A percentile compares a stretch with the other conserved stretches of the same genome.
Conservation (phyloP, 2,888 invertebrate genomes). For the Seira musarum region DNA sequence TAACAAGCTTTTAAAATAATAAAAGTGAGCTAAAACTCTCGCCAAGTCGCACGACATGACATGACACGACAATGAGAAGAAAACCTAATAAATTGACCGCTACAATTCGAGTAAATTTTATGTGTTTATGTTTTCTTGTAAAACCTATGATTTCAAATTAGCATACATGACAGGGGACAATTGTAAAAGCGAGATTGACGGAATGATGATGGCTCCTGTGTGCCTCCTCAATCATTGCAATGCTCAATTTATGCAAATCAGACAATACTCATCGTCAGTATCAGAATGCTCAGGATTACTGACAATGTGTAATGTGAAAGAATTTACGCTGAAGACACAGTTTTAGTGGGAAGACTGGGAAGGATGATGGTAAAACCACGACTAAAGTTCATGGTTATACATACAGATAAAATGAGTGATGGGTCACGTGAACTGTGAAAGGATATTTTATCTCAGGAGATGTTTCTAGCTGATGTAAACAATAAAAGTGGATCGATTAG, state of each 20-base stretch:
- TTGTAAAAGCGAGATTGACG: neutral
- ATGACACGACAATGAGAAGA: neutral
- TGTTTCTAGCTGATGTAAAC: neutral
- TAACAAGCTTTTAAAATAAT: neutral
- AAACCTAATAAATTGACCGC: constrained; percentile 1
- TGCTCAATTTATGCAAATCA: constrained; percentile 5
- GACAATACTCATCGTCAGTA: neutral
- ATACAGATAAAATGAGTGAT: neutral
- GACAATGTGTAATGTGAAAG: too few relatives aligned
- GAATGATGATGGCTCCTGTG: constrained; percentile 10
- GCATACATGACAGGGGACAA: too few relatives aligned
- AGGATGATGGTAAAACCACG: neutral
- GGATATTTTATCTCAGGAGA: neutral
- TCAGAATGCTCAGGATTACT: neutral
- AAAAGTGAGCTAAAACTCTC: neutral
- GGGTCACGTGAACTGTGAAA: constrained; percentile 7
- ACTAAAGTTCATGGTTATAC: constrained; percentile 5
- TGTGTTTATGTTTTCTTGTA: neutral
- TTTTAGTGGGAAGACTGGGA: too few relatives aligned
- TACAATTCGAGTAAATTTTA: neutral
- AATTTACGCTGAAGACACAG: too few relatives aligned
- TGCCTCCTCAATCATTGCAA: neutral
- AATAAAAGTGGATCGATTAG: too few relatives aligned
- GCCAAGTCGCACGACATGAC: constrained; percentile 11
- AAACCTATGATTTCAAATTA: too few relatives aligned